Evolutionary conservation across 2,797 vertebrate genomes (phyloP), one percentile per base, ranked within the genome.

Genomic region (Linurgus olivaceus): DNA sequence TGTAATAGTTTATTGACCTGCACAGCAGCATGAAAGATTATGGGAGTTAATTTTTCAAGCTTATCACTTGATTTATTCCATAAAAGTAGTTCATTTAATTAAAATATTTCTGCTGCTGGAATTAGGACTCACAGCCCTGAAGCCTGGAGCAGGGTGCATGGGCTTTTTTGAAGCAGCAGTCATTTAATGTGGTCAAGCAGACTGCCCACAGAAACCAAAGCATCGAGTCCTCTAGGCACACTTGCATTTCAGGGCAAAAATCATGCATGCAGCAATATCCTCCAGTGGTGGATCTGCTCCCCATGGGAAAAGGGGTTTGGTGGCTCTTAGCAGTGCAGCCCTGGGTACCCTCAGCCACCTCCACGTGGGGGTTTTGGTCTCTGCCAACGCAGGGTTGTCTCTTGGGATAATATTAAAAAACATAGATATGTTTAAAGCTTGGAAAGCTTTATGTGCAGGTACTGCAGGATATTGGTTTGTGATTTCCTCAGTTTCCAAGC

Each of bases 1-100:
- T 88, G 62, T 92, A 96, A 94, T 92, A 65, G 93, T 78, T 97
- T 94, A 96, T 96, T 93, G 96, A 92, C 90, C 76, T 31, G 59
- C 71, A 40, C 66, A 72, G 58, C 58, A 88, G 94, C 77, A 17
- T 83, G 81, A 71, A 87, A 88, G 85, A 92, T 92, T 84, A 84
- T 58, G 65, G 68, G 86, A 91, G 89, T 94, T 95, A 87, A 86
- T 95, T 95, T 94, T 91, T 93, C 91, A 91, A 89, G 68, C 81
- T 96, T 89, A 93, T 93, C 82, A 23, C 79, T 94, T 94, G 81
- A 92, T 94, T 88, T 92, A 91, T 94, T 89, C 82, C 76, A 55
- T 88, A 79, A 88, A 94, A 93, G 74, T 91, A 90, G 91, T 73
- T 94, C 74, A 74, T 89, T 94, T 96, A 95, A 94, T 96, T 96